Conservation (phyloP, 2,113 vertebrate species). For the Ammodytes dubius region DNA sequence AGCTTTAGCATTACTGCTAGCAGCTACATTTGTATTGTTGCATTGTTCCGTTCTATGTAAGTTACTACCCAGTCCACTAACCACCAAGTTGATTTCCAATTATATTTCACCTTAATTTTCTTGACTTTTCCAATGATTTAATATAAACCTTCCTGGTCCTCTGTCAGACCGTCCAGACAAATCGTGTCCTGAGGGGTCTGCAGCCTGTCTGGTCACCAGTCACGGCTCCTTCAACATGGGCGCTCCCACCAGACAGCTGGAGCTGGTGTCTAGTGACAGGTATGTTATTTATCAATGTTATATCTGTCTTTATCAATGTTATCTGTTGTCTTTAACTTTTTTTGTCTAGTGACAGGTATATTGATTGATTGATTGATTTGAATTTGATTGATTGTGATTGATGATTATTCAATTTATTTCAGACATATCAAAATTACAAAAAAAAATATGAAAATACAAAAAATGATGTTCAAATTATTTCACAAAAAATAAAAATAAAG, state of each 20-base stretch:
- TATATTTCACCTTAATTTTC: background rate
- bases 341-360: too few relatives aligned
- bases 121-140: background rate
- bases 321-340: too few relatives aligned
- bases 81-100: background rate
- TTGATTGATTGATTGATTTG: too few relatives aligned
- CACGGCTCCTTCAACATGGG: conserved; percentile 86
- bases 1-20: background rate
- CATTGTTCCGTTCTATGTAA: too few relatives aligned
- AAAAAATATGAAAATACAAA: too few relatives aligned
- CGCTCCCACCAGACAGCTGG: conserved; percentile 82
- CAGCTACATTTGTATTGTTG: background rate
- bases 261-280: conserved; percentile 87
- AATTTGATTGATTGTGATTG: too few relatives aligned
- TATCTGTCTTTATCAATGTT: too few relatives aligned
- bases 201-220: conserved; percentile 89
- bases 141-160: background rate
- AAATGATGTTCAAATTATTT: too few relatives aligned
- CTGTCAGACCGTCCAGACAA: conserved; percentile 67
- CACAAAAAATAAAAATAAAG: too few relatives aligned
- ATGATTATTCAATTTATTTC: too few relatives aligned
- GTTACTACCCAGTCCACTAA: too few relatives aligned
- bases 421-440: too few relatives aligned
- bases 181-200: conserved; percentile 84
- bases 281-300: conserved; percentile 49